Base-by-base conservation (phyloP, 2,113 vertebrate genomes). In the Nanorana parkeri region DNA sequence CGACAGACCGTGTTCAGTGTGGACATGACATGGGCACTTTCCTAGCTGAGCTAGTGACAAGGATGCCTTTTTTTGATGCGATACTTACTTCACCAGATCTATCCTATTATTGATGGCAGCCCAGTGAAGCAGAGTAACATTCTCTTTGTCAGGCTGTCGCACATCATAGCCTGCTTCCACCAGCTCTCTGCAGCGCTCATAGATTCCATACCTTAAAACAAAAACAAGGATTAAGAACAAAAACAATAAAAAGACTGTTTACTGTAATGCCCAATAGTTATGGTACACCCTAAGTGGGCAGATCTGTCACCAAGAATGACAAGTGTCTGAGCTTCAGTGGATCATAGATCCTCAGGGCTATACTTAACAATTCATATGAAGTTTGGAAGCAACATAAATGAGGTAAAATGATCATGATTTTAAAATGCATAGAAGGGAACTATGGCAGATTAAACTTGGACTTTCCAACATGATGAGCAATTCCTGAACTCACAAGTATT, bases 161-260 rank as follows among this genome's bases (percentile, higher is more conserved):
- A 99, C 97, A 47, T 99, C 97, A 26, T 97, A 99, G 36, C 97
- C 97, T n/a, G 98, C 98, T 91, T 99, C 98, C 87, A 99, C 98
- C 90, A 99, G 83, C 88, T 99, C 98, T 87, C 97, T 90, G 90
- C 97, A 99, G 68, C 98, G 95, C 89, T 99, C 98, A 0, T 97
- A 97, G 90, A 99, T 98, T 77, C 97, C 98, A 2, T 99, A 99
- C 88, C 98, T 99, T 52, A 19, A 85, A 81, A 71, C 85, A 66
- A 81, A 85, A 87, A 73, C 77, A 0, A 61, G 61, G 3, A 77
- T 26, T 24, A 84, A 77, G 0, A 16, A n/a, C 67, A 68, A 17
- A 64, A 76, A 41, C 19, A 47, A 55, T 15, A 47, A 58, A 0
- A 67, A 17, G 8, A 36, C n/a, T n/a, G n/a, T n/a, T n/a, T n/a